Percentiles rank a stretch among this genome's conserved stretches.
phyloP scores from a whole-genome alignment of 2,113 vertebrate species.

The Lichenostomus cassidix region DNA sequence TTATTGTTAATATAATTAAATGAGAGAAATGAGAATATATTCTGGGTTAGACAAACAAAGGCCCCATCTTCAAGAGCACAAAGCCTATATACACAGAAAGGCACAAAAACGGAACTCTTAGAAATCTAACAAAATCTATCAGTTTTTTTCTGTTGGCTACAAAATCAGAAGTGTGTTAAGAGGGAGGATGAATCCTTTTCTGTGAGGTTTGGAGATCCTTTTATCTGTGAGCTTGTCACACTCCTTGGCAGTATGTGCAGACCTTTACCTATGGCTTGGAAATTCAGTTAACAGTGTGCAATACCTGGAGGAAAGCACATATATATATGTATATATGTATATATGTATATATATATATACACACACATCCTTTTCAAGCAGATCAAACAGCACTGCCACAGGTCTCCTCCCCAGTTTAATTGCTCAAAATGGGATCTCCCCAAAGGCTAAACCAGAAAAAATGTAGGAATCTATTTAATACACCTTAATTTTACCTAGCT shows the following conservation, averaged over 20 bases:
- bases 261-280: not conserved
- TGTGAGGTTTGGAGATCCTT: too few relatives aligned
- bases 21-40: not conserved
- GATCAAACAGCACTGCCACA: not conserved
- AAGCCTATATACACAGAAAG: not conserved
- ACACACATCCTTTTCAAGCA: not conserved
- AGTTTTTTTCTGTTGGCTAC: not conserved
- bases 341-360: fast-evolving
- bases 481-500: not conserved
- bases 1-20: not conserved
- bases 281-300: not conserved
- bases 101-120: not conserved
- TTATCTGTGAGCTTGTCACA: not conserved
- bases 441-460: not conserved
- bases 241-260: not conserved
- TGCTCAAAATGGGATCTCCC: not conserved
- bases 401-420: not conserved
- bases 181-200: not conserved
- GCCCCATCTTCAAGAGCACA: not conserved
- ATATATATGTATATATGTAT: too few relatives aligned
- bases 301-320: not conserved
- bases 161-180: not conserved
- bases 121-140: not conserved
- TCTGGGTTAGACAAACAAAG: not conserved
- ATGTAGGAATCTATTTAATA: fast-evolving